phyloP scores from a whole-genome alignment of 23 tunicate species.

The Ascidia mentula region DNA sequence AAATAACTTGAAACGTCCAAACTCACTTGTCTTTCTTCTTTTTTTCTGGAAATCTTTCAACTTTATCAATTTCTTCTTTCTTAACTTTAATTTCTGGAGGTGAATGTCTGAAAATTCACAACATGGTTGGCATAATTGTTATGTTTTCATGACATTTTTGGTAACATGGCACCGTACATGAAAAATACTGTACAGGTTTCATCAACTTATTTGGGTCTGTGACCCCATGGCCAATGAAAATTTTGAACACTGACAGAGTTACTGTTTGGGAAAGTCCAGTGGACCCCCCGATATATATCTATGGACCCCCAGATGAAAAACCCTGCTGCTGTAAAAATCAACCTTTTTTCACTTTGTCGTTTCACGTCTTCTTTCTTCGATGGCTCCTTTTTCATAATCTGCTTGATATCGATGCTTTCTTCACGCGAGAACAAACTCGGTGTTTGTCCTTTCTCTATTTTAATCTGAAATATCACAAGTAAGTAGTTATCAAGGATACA shows the following conservation, averaged over 20 bases:
- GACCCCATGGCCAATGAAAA: too few species aligned
- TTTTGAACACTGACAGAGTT: too few species aligned
- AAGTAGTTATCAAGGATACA: too few species aligned
- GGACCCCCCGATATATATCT: too few species aligned
- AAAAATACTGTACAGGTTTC: too few species aligned
- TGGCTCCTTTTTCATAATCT: conserved; percentile 37
- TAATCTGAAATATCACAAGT: conserved; percentile 5
- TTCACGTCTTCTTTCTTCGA: conserved; percentile 23
- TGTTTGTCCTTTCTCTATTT: conserved; percentile 11
- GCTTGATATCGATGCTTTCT: conserved; percentile 67
- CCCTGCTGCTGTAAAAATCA: too few species aligned
- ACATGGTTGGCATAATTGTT: too few species aligned
- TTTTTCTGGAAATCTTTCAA: conserved; percentile 9
- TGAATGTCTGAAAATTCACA: not conserved
- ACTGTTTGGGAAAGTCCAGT: too few species aligned
- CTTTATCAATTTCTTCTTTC: conserved; percentile 1
- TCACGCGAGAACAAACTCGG: conserved; percentile 46
- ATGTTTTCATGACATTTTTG: too few species aligned
- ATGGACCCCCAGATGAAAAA: too few species aligned
- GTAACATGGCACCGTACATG: too few species aligned
- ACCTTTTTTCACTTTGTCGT: conserved; percentile 52
- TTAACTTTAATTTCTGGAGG: conserved; percentile 7
- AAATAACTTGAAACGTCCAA: not conserved
- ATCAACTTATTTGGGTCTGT: too few species aligned
- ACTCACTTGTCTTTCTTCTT: not conserved